phyloP scores from a whole-genome alignment of 2,888 invertebrate species.

The Cryptosula pallasiana region DNA sequence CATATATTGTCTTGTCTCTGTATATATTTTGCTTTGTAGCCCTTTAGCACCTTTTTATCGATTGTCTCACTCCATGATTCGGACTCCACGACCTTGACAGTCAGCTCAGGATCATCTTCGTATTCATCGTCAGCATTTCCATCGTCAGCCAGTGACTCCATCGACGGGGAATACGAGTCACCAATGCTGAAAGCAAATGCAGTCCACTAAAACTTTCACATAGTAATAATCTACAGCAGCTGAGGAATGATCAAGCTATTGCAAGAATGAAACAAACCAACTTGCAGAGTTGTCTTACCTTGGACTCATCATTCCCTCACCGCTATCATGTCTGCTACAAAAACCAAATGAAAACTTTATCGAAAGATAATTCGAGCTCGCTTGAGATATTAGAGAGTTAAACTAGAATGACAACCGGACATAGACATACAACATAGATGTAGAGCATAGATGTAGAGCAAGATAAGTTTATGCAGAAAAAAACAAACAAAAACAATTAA shows the following conservation, averaged over 20 bases:
- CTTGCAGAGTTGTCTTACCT: background rate
- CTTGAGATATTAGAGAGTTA: too few species aligned
- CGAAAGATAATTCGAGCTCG: too few species aligned
- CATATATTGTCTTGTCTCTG: slow-evolving; percentile 95
- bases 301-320: slow-evolving; percentile 13
- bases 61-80: slow-evolving; percentile 91
- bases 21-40: slow-evolving; percentile 71
- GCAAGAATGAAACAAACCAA: background rate
- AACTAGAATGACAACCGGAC: too few species aligned
- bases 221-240: background rate
- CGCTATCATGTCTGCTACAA: background rate
- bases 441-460: too few species aligned
- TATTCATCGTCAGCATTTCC: slow-evolving; percentile 51
- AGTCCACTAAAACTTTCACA: background rate
- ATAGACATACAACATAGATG: too few species aligned
- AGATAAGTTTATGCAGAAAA: too few species aligned
- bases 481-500: too few species aligned
- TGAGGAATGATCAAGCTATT: background rate
- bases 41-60: slow-evolving; percentile 68
- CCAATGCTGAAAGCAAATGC: slow-evolving; percentile 41
- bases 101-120: slow-evolving; percentile 75
- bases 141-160: slow-evolving; percentile 53
- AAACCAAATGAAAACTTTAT: too few species aligned
- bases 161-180: slow-evolving; percentile 49
- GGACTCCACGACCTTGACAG: slow-evolving; percentile 74